Evolutionary conservation across 2,888 invertebrate species (phyloP), one percentile per base, ranked within the genome.

Genomic region (Agrotis puta): DNA sequence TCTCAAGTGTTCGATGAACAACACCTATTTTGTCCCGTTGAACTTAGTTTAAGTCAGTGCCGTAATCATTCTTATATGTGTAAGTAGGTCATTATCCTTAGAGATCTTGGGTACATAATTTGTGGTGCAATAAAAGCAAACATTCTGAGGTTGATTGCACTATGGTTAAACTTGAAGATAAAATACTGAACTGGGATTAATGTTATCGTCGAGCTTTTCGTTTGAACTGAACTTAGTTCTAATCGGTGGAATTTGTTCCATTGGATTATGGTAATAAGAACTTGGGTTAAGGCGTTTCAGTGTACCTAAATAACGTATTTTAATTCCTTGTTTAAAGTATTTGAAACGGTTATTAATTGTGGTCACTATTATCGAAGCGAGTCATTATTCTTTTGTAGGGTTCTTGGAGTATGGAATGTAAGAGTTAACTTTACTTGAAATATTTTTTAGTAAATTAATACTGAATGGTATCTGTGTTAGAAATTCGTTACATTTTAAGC

Each of bases 41-140:
- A 53, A 58, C 58, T 27, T 24, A 61, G 51, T 64, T 64, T 5
- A 61, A 54, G 22, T 5, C 47, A 18, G 33, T 48, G 45, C 33
- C 43, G 65, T 82, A 68, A 82, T 68, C 54, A 68, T 74, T 51
- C 68, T 62, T 65, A 39, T 56, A 73, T 51, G 77, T 43, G 24
- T 79, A 65, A 80, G 56, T 74, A 64, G 67, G 50, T 78, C 66
- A 74, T 62, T 66, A 75, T 65, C 43, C 68, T 70, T 56, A 59
- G 64, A 72, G 85, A 74, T 77, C 80, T 74, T 59, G 68, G 65
- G 74, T 83, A 73, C 74, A 71, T 81, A 84, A 84, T 84, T 85
- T 85, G 84, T 84, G 77, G 84, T 70, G 81, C 82, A 84, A 84
- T 84, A 84, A 84, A 84, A 83, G 69, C 69, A 33, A 77, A 71